Conservation (phyloP, 2,113 vertebrate genomes). For the Mesoclemmys tuberculata region DNA sequence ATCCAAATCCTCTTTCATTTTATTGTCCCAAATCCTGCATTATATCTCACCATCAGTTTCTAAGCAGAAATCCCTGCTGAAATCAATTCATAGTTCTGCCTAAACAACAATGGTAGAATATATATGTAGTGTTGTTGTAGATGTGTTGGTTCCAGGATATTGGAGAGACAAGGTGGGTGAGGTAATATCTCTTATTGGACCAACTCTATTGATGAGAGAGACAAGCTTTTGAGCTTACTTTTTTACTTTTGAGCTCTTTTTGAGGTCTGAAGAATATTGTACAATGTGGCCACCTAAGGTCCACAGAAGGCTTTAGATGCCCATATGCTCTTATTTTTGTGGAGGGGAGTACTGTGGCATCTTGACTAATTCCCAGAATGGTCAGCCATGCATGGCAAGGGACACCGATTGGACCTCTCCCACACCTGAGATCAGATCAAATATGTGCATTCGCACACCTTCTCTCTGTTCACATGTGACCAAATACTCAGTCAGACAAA, state of each 20-base stretch:
- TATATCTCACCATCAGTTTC: background rate
- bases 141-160: background rate
- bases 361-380: too few species aligned
- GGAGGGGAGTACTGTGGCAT: too few species aligned
- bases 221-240: background rate
- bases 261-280: background rate
- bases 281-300: background rate
- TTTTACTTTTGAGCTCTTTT: too few species aligned
- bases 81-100: rapidly evolving
- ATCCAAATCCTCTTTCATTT: background rate
- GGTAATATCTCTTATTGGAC: background rate
- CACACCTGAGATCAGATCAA: background rate
- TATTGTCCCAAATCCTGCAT: background rate
- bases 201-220: background rate
- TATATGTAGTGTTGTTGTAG: background rate
- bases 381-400: background rate
- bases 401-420: background rate
- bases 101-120: background rate
- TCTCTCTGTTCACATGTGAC: background rate
- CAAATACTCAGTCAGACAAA: background rate
- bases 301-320: background rate
- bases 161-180: background rate
- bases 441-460: background rate
- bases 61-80: background rate
- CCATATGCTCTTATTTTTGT: too few species aligned